Evolutionary conservation across 2,797 vertebrate genomes (phyloP).

Genomic region (Poecilia wingei): DNA sequence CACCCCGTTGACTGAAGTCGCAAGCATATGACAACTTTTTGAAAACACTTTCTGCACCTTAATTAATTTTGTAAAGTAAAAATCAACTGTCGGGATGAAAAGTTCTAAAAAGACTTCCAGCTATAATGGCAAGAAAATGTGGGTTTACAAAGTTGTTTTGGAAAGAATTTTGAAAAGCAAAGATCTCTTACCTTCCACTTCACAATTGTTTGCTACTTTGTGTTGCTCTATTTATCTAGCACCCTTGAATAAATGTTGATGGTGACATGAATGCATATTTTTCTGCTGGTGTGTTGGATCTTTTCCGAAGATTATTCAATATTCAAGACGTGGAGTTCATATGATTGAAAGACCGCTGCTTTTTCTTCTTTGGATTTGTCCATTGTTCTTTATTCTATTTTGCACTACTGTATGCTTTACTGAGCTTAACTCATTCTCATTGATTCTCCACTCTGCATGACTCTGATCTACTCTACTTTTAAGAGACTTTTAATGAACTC

Average conservation of each 20-base stretch:
- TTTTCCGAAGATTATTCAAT: not conserved
- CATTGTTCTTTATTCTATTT: not conserved
- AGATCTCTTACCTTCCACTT: not conserved
- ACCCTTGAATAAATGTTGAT: not conserved
- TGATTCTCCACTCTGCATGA: not conserved
- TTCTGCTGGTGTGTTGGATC: not conserved
- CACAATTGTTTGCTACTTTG: not conserved
- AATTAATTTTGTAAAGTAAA: too few species aligned
- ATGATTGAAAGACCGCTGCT: not conserved
- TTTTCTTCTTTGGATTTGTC: not conserved
- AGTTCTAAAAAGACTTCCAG: too few species aligned
- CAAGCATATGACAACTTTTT: too few species aligned
- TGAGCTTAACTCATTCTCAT: not conserved
- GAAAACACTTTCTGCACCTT: too few species aligned
- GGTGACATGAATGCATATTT: not conserved
- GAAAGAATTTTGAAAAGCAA: not conserved
- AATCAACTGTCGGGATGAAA: too few species aligned
- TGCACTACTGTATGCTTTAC: not conserved
- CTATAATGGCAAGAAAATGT: not conserved
- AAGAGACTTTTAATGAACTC: slow-evolving; percentile 19
- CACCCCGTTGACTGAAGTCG: too few species aligned
- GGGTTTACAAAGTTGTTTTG: not conserved
- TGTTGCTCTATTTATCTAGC: not conserved
- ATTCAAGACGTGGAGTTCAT: not conserved
- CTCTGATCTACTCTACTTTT: not conserved